These are phyloP conservation scores for Heterotis niloticus DNA, from an alignment of 2,113 vertebrate species.

Conservation along the genomic window DNA sequence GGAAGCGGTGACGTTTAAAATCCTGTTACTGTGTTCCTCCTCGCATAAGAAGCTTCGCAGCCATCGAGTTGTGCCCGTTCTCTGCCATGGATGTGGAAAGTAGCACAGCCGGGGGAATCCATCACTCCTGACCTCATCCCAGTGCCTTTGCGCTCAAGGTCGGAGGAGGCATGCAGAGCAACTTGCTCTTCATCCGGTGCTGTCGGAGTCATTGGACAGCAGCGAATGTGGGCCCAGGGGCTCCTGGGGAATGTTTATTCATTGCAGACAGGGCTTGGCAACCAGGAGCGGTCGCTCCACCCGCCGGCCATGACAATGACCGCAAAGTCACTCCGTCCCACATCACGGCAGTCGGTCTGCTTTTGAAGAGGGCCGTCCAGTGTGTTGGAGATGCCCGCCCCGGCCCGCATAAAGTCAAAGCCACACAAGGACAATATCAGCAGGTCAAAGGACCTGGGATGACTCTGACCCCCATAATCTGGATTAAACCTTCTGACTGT, in stretches of 20 bases:
- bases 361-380: too few species aligned
- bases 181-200: constrained; percentile 25
- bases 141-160: constrained; percentile 29
- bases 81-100: constrained; percentile 16
- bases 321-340: not conserved
- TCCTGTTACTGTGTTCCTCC: not conserved
- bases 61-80: constrained; percentile 13
- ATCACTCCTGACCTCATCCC: constrained; percentile 35
- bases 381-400: too few species aligned
- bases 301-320: too few species aligned
- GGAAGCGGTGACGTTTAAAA: not conserved
- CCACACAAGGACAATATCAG: too few species aligned
- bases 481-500: too few species aligned
- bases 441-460: too few species aligned
- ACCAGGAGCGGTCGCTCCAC: not conserved
- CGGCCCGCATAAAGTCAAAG: too few species aligned
- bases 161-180: constrained; percentile 17
- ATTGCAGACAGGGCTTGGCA: constrained; percentile 24
- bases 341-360: not conserved
- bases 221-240: constrained; percentile 24
- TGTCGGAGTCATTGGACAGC: constrained; percentile 29
- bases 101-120: constrained; percentile 33
- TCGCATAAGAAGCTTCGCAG: not conserved
- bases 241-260: constrained; percentile 40
- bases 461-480: too few species aligned